Conservation (phyloP, 2,888 invertebrate species). For the Desoria tigrina region DNA sequence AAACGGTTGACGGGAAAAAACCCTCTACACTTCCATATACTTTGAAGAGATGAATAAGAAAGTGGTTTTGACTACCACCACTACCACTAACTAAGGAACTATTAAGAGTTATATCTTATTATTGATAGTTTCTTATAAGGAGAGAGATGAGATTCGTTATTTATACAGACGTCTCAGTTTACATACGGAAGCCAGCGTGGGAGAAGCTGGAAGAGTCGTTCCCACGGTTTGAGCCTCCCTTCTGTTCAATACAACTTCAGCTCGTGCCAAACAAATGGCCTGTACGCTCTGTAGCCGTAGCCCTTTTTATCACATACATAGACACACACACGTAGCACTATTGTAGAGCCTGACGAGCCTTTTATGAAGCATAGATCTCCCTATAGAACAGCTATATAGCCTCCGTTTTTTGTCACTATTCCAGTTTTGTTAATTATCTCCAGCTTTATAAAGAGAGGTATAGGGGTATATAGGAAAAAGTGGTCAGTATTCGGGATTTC, state of each 20-base stretch:
- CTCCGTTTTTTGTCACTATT: too few relatives aligned
- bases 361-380: too few relatives aligned
- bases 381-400: too few relatives aligned
- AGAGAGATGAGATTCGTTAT: constrained; percentile 17
- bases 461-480: too few relatives aligned
- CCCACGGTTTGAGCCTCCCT: constrained; percentile 42
- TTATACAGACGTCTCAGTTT: constrained; percentile 41
- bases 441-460: too few relatives aligned
- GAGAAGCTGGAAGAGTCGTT: constrained; percentile 30
- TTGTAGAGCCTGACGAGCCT: too few relatives aligned
- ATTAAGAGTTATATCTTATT: too few relatives aligned
- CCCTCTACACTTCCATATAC: not conserved
- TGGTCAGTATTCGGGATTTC: too few relatives aligned
- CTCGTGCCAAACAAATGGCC: constrained; percentile 52
- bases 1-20: not conserved
- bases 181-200: constrained; percentile 49
- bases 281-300: not conserved
- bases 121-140: constrained; percentile 24
- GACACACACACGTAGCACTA: not conserved
- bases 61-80: constrained; percentile 5
- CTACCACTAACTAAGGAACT: constrained; percentile 2
- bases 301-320: constrained; percentile 11
- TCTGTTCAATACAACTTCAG: constrained; percentile 40
- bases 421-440: too few relatives aligned
- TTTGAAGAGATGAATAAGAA: constrained; percentile 11